Evolutionary conservation across 2,888 invertebrate species (phyloP).

Genomic region (Diloba caeruleocephala): DNA sequence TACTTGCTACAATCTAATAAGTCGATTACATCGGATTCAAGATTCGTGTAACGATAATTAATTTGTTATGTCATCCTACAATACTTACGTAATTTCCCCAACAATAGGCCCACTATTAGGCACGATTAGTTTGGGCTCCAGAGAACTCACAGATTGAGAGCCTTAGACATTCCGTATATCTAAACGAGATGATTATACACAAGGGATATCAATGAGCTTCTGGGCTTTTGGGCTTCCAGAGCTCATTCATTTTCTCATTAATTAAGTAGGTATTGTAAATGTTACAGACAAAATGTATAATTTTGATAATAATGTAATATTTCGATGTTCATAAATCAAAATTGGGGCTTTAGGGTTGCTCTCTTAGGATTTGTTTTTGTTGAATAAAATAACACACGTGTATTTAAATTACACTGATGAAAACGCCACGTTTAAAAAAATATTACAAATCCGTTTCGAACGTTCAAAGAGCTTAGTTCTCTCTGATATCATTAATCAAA

Average conservation of each 20-base stretch:
- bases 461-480: neutral
- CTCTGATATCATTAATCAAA: no score
- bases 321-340: constrained; percentile 22
- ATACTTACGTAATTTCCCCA: constrained; percentile 24
- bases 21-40: constrained; percentile 36
- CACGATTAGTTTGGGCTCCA: neutral
- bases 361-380: constrained; percentile 12
- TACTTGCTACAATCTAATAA: constrained; percentile 18
- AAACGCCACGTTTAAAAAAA: no score
- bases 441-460: no score
- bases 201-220: constrained; percentile 4
- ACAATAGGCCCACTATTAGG: constrained; percentile 2
- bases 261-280: constrained; percentile 9
- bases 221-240: constrained; percentile 6
- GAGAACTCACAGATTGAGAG: neutral
- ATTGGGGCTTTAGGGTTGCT: constrained; percentile 5
- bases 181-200: constrained; percentile 2
- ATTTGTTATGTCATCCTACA: constrained; percentile 38
- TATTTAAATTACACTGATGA: no score
- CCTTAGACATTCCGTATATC: neutral
- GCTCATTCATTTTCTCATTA: constrained; percentile 21
- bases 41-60: constrained; percentile 35
- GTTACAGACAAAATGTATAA: neutral
- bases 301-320: constrained; percentile 3
- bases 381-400: constrained; percentile 1